phyloP scores from a whole-genome alignment of 1,140 invertebrate species.

The Drosophila sucinea region DNA sequence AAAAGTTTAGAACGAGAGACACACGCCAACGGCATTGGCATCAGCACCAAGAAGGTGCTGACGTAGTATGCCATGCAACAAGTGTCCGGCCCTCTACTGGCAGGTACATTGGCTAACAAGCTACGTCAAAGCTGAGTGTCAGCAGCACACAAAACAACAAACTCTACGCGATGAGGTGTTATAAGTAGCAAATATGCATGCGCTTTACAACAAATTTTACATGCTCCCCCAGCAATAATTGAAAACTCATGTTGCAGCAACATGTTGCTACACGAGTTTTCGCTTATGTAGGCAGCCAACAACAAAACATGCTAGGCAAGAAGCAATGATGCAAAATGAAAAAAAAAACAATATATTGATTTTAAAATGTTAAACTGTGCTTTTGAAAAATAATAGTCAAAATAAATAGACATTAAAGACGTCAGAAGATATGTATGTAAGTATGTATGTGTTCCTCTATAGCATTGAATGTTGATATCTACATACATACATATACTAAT shows the following conservation, averaged over 20 bases:
- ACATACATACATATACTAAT: too few species aligned
- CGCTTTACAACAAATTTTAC: constrained; percentile 66
- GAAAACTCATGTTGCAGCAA: constrained; percentile 71
- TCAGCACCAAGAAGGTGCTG: constrained; percentile 62
- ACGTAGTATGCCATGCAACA: constrained; percentile 70
- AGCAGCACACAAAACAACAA: constrained; percentile 44
- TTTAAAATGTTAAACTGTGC: too few species aligned
- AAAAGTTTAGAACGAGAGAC: constrained; percentile 72
- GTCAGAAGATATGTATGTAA: too few species aligned
- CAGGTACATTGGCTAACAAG: constrained; percentile 69
- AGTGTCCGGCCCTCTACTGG: constrained; percentile 47
- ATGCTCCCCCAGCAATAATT: constrained; percentile 64
- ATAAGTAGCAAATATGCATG: constrained; percentile 63
- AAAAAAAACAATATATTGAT: too few species aligned
- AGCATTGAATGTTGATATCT: too few species aligned
- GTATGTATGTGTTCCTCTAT: too few species aligned
- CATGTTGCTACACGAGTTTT: constrained; percentile 65
- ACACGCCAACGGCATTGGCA: constrained; percentile 61
- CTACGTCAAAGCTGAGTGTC: constrained; percentile 51
- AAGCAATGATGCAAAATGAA: too few species aligned
- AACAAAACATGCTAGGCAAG: too few species aligned
- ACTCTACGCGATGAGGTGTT: constrained; percentile 51
- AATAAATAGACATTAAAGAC: too few species aligned
- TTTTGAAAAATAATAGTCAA: too few species aligned
- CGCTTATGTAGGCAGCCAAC: constrained; percentile 41